phyloP scores from a whole-genome alignment of 2,113 vertebrate species.

The Corvus hawaiiensis region DNA sequence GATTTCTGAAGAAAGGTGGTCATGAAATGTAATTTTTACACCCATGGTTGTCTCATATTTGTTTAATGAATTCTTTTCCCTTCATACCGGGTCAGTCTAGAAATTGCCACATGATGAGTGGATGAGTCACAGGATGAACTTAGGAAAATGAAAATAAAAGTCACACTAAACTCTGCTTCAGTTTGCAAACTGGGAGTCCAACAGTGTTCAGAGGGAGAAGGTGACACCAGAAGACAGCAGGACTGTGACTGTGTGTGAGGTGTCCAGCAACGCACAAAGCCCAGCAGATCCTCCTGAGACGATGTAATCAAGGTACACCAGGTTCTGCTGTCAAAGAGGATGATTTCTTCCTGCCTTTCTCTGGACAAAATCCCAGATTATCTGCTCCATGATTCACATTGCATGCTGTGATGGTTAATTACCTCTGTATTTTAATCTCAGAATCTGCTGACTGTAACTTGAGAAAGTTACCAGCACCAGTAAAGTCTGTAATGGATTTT shows the following conservation, averaged over 20 bases:
- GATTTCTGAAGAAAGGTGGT: background rate
- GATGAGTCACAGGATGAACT: background rate
- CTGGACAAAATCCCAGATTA: background rate
- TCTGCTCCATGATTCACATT: background rate
- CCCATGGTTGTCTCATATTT: background rate
- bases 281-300: background rate
- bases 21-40: background rate
- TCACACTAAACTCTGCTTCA: background rate
- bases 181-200: background rate
- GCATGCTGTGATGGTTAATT: background rate
- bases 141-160: background rate
- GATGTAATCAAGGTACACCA: background rate
- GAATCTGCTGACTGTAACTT: background rate
- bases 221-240: background rate
- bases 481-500: background rate
- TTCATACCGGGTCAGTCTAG: background rate
- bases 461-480: background rate
- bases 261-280: background rate
- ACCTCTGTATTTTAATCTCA: background rate
- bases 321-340: background rate
- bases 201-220: background rate
- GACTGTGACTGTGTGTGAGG: background rate
- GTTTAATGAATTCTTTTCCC: background rate
- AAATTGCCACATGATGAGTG: background rate
- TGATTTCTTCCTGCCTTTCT: background rate